Evolutionary conservation across 2,113 vertebrate species (phyloP), one percentile per base, ranked within the genome.

Genomic region (Phaethon lepturus): DNA sequence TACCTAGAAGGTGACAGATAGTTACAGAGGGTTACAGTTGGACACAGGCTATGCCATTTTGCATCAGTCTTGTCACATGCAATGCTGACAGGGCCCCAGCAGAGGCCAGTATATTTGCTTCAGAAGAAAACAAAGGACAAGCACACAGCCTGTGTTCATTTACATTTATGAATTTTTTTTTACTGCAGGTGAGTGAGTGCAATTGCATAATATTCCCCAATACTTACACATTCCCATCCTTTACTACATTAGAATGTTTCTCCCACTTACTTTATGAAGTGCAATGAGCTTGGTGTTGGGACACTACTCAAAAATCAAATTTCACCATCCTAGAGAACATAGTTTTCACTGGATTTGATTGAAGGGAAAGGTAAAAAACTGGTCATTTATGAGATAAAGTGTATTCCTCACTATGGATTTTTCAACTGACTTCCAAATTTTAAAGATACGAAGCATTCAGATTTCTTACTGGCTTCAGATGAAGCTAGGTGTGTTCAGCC

Each of bases 1-100:
- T 98, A 93, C 98, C 98, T 99, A 89, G 50, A 98, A 97, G 78
- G 60, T 19, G 81, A 97, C 8, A 96, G 79, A 98, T 1, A 95
- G 69, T 89, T 91, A 96, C 69, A 11, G 76, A 75, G 28, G 33
- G 59, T 98, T 98, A 93, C 77, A 93, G 45, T 69, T 4, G n/a
- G 44, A 77, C 84, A 66, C 19, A 28, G 40, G 17, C n/a, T 31
- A 63, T 23, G 45, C 26, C 22, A 5, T 55, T 82, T 25, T 40
- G 2, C 62, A 26, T 38, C 55, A 66, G 47, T 49, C 22, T 42
- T 29, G n/a, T 31, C 47, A 72, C 11, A 44, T 38, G 88, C 85
- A 85, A 17, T 56, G 52, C 63, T 42, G 11, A 68, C 75, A 59
- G 38, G 67, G 55, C 47, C 93, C 86, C 91, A 89, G 94, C 89